phyloP scores from a whole-genome alignment of 1,140 invertebrate genomes.

The Halesus radiatus region DNA sequence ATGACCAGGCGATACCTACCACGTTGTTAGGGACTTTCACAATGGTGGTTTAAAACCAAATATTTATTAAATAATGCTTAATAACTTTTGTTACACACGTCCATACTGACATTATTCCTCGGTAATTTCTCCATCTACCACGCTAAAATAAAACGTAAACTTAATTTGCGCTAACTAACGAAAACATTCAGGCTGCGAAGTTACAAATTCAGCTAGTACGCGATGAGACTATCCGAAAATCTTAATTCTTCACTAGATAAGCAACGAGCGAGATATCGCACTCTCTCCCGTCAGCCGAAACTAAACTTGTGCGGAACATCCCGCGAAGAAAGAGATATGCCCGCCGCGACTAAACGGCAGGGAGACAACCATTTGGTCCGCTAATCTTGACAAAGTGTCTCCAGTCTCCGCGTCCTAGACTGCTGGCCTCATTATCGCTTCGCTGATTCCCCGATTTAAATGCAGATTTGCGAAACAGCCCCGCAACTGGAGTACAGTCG shows the following conservation, averaged over 20 bases:
- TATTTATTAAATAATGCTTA: too few relatives aligned
- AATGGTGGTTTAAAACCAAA: too few relatives aligned
- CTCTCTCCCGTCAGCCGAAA: background rate
- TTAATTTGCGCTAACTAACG: background rate
- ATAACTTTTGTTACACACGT: too few relatives aligned
- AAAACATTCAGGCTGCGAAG: background rate
- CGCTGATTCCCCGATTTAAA: constrained; percentile 53
- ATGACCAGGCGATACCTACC: too few relatives aligned
- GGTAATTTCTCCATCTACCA: too few relatives aligned
- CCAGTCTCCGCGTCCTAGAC: background rate
- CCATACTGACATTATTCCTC: too few relatives aligned
- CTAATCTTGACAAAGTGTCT: constrained; percentile 5
- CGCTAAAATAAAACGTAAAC: background rate
- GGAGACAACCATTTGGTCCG: constrained; percentile 3
- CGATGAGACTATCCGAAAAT: background rate
- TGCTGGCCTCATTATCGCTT: constrained; percentile 49
- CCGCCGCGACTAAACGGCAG: background rate
- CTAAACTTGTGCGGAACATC: background rate
- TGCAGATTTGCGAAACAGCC: constrained; percentile 50
- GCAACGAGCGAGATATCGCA: background rate
- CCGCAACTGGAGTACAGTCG: background rate
- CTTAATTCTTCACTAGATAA: constrained; percentile 1
- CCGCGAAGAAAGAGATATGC: background rate
- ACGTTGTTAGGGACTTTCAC: too few relatives aligned
- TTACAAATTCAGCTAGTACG: background rate